Percentiles rank a stretch among this genome's conserved stretches.
phyloP scores from a whole-genome alignment of 2,797 vertebrate genomes.

The Coreius guichenoti region DNA sequence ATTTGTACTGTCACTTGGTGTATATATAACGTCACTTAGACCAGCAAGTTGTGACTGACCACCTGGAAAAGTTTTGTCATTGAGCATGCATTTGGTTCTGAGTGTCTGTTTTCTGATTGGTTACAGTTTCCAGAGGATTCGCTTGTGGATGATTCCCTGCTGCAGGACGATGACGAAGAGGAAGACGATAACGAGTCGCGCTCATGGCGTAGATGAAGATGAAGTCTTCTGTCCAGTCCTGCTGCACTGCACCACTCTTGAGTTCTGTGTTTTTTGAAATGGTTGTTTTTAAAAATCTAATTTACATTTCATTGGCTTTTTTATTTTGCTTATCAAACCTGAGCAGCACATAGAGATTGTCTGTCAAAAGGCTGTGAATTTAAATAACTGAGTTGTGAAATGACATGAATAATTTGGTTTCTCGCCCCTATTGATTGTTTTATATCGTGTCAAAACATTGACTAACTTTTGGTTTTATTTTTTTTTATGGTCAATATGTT shows the following conservation, averaged over 20 bases:
- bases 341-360: background rate
- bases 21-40: background rate
- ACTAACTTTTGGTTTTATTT: constrained; percentile 68
- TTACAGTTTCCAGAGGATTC: constrained; percentile 92
- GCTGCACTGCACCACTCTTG: constrained; percentile 31
- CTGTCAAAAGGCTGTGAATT: constrained; percentile 24
- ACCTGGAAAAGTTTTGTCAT: background rate
- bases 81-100: background rate
- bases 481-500: constrained; percentile 50
- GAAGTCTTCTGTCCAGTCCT: background rate
- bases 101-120: constrained; percentile 60
- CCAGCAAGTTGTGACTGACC: background rate
- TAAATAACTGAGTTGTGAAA: constrained; percentile 20
- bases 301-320: constrained; percentile 64
- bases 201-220: constrained; percentile 96
- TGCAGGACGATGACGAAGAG: constrained; percentile 98
- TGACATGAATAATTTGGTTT: background rate
- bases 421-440: background rate
- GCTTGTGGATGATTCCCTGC: constrained; percentile 90
- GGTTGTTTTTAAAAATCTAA: constrained; percentile 49
- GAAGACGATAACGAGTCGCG: constrained; percentile 97
- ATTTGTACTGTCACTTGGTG: background rate
- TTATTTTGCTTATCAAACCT: constrained; percentile 35
- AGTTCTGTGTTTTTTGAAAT: constrained; percentile 29
- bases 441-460: background rate